Conservation (phyloP, 2,888 invertebrate species). For the Phalera bucephala region DNA sequence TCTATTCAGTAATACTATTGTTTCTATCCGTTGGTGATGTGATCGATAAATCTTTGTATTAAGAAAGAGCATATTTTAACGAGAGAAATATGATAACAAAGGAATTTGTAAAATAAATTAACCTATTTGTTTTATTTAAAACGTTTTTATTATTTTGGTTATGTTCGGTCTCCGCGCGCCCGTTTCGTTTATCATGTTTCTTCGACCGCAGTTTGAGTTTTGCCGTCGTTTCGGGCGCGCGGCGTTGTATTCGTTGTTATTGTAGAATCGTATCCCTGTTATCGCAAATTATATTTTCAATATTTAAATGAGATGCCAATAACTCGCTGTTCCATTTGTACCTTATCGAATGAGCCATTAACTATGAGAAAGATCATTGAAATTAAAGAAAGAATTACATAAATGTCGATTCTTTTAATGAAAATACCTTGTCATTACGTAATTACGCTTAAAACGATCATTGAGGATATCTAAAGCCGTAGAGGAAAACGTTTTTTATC, state of each 20-base stretch:
- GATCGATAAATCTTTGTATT: constrained; percentile 82
- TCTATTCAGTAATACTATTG: constrained; percentile 55
- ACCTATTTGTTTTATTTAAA: constrained; percentile 81
- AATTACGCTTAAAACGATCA: too few relatives aligned
- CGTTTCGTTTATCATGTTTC: constrained; percentile 61
- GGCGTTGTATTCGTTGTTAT: constrained; percentile 67
- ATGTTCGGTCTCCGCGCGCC: background rate
- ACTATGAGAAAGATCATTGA: constrained; percentile 64
- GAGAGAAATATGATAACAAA: constrained; percentile 83
- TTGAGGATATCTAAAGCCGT: too few relatives aligned
- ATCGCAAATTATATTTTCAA: constrained; percentile 74
- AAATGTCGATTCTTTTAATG: constrained; percentile 64
- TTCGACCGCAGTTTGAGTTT: constrained; percentile 34
- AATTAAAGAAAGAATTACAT: constrained; percentile 57
- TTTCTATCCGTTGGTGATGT: constrained; percentile 71
- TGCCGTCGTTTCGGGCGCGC: constrained; percentile 44
- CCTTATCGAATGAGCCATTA: constrained; percentile 62
- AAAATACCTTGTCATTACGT: constrained; percentile 19
- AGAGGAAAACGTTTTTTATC: too few relatives aligned
- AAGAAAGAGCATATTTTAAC: constrained; percentile 80
- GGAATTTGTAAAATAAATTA: constrained; percentile 83
- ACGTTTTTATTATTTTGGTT: constrained; percentile 38
- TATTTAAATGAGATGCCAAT: constrained; percentile 76
- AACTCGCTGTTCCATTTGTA: constrained; percentile 72
- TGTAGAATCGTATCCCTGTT: constrained; percentile 68